phyloP scores from a whole-genome alignment of 2,113 vertebrate species.

The Hippoglossus stenolepis region DNA sequence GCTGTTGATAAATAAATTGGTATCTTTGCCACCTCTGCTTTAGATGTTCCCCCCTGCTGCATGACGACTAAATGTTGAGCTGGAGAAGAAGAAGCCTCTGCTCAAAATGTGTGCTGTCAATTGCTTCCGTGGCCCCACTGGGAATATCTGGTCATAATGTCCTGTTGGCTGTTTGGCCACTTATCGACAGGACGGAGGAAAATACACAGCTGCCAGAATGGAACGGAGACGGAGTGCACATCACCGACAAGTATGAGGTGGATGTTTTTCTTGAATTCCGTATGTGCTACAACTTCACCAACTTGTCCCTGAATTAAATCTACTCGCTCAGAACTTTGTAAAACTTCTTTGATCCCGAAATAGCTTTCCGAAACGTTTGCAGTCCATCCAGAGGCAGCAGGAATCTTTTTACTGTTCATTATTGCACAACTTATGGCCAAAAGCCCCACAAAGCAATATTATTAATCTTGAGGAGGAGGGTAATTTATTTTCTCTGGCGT shows the following conservation, averaged over 20 bases:
- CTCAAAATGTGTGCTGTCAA: constrained; percentile 12
- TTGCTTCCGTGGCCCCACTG: neutral
- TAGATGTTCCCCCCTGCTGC: neutral
- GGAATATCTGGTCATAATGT: constrained; percentile 2
- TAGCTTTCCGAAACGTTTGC: constrained; percentile 11
- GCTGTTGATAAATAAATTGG: neutral
- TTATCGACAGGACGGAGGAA: neutral
- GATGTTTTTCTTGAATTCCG: neutral
- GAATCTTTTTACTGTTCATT: constrained; percentile 55
- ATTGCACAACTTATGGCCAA: constrained; percentile 45
- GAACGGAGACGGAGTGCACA: neutral
- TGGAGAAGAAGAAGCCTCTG: neutral
- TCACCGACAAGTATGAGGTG: neutral
- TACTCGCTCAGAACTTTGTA: constrained; percentile 21
- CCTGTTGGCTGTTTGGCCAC: constrained; percentile 13
- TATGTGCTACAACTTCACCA: neutral
- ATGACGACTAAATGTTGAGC: neutral
- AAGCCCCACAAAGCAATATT: constrained; percentile 55
- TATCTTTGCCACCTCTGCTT: neutral
- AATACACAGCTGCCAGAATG: neutral
- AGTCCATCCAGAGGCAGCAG: constrained; percentile 42
- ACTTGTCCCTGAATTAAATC: constrained; percentile 13
- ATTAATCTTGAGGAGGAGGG: constrained; percentile 69
- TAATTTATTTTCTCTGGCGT: constrained; percentile 76
- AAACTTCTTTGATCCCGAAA: constrained; percentile 13